Base-by-base conservation (phyloP, 2,113 vertebrate species). In the Oreochromis spilurus region DNA sequence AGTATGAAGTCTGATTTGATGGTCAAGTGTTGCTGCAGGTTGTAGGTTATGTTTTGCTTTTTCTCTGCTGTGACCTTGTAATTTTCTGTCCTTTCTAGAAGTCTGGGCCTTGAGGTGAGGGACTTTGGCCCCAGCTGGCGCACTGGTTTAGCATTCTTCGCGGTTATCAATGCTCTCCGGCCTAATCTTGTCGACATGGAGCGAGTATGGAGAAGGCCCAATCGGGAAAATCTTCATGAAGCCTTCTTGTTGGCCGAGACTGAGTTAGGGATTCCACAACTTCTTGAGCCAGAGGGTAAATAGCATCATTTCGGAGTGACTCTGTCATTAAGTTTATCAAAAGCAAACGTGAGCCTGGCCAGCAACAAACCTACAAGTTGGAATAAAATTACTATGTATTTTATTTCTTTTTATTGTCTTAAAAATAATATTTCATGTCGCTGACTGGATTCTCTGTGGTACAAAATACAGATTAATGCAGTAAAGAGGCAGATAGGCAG, bases 61-160 rank as follows among this genome's bases (percentile, higher is more conserved):
- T 79, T 54, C 31, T 54, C 31, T 54, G 50, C 8, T 38, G 11
- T 81, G 26, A 91, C 16, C 5, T 26, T 75, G 34, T 48, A 31
- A 58, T 54, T 26, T 53, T 89, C 19, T 84, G 6, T 87, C 50
- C 9, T 81, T 82, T 85, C 9, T 84, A 99, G 99, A 94, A 96
- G 96, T 80, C 80, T 94, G 45, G 98, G 97, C 57, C 95, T 99
- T 72, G 97, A 99, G 88, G 97, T 99, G 50, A 99, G 97, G 89
- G 98, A 99, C 93, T 99, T 99, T 72, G 99, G 99, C 19, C 94
- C 96, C 55, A 99, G 98, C 13, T 99, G 99, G 99, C 97, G 98
- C 54, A 98, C 95, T 9, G 99, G 99, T 17, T 86, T 98, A 78
- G 98, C 98, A 26, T 99, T 99, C 94, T 97, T 99, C 83, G 98